Evolutionary conservation across 2,888 invertebrate species (phyloP), one percentile per base, ranked within the genome.

Genomic region (Drosophila bunnanda): DNA sequence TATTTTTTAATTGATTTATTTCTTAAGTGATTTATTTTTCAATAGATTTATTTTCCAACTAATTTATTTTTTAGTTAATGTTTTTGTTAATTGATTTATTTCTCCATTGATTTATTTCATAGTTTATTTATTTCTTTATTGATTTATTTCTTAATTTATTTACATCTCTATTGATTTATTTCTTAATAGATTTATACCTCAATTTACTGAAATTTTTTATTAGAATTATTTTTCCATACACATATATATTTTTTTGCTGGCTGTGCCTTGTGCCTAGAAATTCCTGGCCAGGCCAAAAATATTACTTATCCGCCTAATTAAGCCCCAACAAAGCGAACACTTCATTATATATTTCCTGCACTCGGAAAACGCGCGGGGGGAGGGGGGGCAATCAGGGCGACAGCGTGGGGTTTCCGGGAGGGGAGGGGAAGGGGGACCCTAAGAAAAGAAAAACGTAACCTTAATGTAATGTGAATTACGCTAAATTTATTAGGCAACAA

Each of bases 281-380:
- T 28, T 43, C n/a, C 41, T 48, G 34, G 69, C 74, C 52, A 72
- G 60, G 62, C 59, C 59, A 70, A 76, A 85, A 80, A 85, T 80
- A 88, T 88, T 86, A 88, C 89, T 88, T 84, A 86, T 83, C 78
- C 84, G 89, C 89, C 84, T 86, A 88, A 88, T 88, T 88, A 88
- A 78, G 87, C 89, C 70, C 72, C 67, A 84, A 88, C 89, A 84
- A 88, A 84, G 84, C 84, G 81, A 80, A 77, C 89, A 84, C 89
- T 86, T 84, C 89, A 84, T 84, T 84, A 84, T 88, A 82, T 69
- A 88, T 88, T 86, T 83, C 78, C 87, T 87, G 78, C 72, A 74
- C 80, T 78, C 64, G 68, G 72, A 54, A 54, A 75, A 38, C 62
- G n/a, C n/a, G n/a, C n/a, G n/a, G n/a, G n/a, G n/a, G n/a, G n/a